Base-by-base conservation (phyloP, 1,140 invertebrate genomes). In the Homalodisca vitripennis region DNA sequence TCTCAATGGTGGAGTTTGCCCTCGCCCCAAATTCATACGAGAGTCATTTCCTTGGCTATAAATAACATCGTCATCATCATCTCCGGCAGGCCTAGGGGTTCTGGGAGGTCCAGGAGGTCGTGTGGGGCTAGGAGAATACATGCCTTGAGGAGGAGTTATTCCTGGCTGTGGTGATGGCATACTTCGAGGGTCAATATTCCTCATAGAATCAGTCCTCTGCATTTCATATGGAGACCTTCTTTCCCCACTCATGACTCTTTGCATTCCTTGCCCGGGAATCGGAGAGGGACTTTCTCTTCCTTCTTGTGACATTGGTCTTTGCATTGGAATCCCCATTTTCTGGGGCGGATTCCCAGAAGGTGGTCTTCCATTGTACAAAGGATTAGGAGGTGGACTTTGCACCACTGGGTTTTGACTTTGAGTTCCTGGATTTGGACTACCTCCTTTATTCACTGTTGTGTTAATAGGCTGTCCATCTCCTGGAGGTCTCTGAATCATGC, bases 261-360 rank as follows among this genome's bases (percentile, higher is more conserved):
- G 62, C 13, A 64, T 27, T 12, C 62, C 62, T 64, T 32, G 66
- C 3, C 24, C 14, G 1, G 22, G 66, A n/a, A 68, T n/a, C 3
- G 66, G 47, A 17, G 48, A 32, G 3, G 66, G 66, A 22, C 66
- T 68, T 22, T 68, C 66, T 24, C 66, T 27, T 1, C 66, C 66
- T 53, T 68, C 66, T 68, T 51, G 66, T 34, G 66, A 30, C 51
- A 55, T 53, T 6, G 48, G 30, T 34, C 66, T 55, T 55, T 55
- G 47, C 51, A 55, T 68, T 31, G 48, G 48, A 1, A 30, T 53
- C 48, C 48, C 48, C 2, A 32, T 27, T 29, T 32, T 64, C 31
- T 17, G 46, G 22, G 46, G 20, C 3, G 24, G 17, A 17, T 46
- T 30, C 17, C 31, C 27, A 29, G 65, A 46, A 2, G 31, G 34